Evolutionary conservation across 2,113 vertebrate species (phyloP).

Genomic region (Mastomys natalensis): DNA sequence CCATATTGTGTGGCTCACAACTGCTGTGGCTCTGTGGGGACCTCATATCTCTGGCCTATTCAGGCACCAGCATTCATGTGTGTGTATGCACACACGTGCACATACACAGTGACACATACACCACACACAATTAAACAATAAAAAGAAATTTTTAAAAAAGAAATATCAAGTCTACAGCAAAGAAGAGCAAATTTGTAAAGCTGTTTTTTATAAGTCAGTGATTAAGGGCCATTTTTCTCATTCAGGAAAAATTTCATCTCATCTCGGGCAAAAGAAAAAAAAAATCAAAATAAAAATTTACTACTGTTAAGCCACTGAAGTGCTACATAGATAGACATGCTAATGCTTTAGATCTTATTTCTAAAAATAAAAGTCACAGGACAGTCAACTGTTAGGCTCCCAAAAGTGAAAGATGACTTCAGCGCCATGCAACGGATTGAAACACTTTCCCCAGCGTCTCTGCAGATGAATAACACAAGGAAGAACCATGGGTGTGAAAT

Average conservation of each 20-base stretch:
- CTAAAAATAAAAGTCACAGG: slow-evolving; percentile 50
- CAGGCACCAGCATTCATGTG: background rate
- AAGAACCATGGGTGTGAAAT: slow-evolving; percentile 33
- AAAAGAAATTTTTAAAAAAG: background rate
- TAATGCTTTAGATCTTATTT: slow-evolving; percentile 53
- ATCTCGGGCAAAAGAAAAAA: slow-evolving; percentile 45
- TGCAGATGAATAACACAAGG: slow-evolving; percentile 36
- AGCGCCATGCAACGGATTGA: slow-evolving; percentile 28
- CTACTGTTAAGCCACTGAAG: slow-evolving; percentile 44
- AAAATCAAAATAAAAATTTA: slow-evolving; percentile 41
- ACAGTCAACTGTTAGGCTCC: slow-evolving; percentile 41
- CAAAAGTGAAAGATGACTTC: slow-evolving; percentile 12
- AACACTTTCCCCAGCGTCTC: slow-evolving; percentile 36
- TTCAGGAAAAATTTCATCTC: slow-evolving; percentile 56
- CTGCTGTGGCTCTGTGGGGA: background rate
- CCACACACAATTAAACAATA: background rate
- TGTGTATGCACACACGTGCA: too few relatives aligned
- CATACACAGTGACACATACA: background rate
- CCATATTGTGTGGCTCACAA: background rate
- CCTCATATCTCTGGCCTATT: background rate
- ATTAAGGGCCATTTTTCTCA: slow-evolving; percentile 41
- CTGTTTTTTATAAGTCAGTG: slow-evolving; percentile 23
- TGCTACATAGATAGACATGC: background rate
- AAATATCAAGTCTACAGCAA: slow-evolving; percentile 56
- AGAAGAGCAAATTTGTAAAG: slow-evolving; percentile 59